Evolutionary conservation across 2,797 vertebrate species (phyloP), one percentile per base, ranked within the genome.

Genomic region (Leuciscus waleckii): DNA sequence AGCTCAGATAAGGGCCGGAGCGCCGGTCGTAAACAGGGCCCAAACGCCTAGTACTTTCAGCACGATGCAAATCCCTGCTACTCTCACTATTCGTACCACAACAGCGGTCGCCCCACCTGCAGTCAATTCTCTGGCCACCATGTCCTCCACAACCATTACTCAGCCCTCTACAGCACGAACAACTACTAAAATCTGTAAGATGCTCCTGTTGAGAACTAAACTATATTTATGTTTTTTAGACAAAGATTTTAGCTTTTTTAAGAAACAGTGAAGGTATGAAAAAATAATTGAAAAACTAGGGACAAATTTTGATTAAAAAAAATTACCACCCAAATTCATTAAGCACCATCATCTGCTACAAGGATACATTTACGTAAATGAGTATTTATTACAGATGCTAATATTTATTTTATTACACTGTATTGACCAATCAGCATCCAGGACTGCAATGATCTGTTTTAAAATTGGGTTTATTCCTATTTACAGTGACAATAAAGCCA

Each of bases 41-140:
- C 90, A 82, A 5, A 87, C 94, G 16, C 90, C 95, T 87, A 96
- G 95, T 88, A 92, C 96, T 77, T 97, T 96, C 91, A 95, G 96
- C 46, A 93, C 96, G 0, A 93, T 98, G 92, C 93, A 93, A 89
- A 96, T 98, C 76, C 97, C 97, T 0, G 94, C 97, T 89, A 97
- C 97, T 0, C 93, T 98, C 7, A 97, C 96, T 87, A 95, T 98
- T 91, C 93, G 94, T 70, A 96, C 95, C 91, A 94, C 96, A 16
- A 80, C 94, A 78, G 95, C 96, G 0, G 92, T 95, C 84, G 89
- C 92, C 3, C 89, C 87, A 63, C 86, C 81, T 39, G 93, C 92
- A 29, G 92, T 91, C n/a, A 80, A 4, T 35, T 46, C 75, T 70
- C 75, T 95, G 86, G 87, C 93, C 86, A 93, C 93, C 87, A 91